These are phyloP conservation scores for Stichodactyla helianthus DNA, from an alignment of 64 coral and sea anemone genomes.

Conservation along the genomic window DNA sequence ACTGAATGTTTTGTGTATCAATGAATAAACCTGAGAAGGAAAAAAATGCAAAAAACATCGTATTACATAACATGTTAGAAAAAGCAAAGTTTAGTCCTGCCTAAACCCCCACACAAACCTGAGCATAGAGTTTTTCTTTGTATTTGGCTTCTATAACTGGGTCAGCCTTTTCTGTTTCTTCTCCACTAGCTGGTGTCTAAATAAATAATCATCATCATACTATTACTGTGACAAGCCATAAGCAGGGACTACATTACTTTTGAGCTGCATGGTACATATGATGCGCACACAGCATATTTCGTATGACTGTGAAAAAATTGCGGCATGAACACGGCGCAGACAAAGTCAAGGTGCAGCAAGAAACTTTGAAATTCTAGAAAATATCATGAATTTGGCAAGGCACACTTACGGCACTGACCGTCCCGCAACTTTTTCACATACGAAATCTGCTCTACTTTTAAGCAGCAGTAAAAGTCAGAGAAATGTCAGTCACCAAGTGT, in stretches of 20 bases:
- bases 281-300: neutral
- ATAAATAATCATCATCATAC: neutral
- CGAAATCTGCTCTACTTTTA: too few relatives aligned
- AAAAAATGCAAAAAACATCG: neutral
- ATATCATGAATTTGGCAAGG: too few relatives aligned
- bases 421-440: too few relatives aligned
- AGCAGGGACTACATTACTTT: neutral
- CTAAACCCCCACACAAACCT: conserved; percentile 8
- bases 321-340: too few relatives aligned
- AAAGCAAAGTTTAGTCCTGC: too few relatives aligned
- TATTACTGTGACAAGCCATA: too few relatives aligned
- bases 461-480: too few relatives aligned
- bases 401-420: too few relatives aligned
- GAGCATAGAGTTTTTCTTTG: conserved; percentile 40
- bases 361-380: too few relatives aligned
- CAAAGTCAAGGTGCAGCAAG: too few relatives aligned
- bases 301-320: too few relatives aligned
- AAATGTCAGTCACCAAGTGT: too few relatives aligned
- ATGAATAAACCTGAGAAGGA: conserved; percentile 27
- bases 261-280: neutral
- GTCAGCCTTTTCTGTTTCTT: conserved; percentile 43
- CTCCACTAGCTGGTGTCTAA: conserved; percentile 45
- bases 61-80: neutral
- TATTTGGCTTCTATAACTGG: conserved; percentile 63
- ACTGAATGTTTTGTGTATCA: conserved; percentile 32